Conservation (phyloP, 2,888 invertebrate genomes). For the Drosophila fungiperda region DNA sequence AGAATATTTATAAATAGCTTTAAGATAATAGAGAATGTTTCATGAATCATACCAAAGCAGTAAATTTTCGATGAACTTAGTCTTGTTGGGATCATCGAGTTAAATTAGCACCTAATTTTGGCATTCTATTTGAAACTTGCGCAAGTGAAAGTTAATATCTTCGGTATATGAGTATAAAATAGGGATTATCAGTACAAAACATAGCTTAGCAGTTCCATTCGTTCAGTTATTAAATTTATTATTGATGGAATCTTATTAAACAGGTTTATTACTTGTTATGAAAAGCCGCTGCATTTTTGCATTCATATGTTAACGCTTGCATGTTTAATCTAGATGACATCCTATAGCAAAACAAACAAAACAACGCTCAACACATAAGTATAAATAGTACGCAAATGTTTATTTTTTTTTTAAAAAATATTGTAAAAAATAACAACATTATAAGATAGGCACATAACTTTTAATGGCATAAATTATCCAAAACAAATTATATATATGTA, state of each 20-base stretch:
- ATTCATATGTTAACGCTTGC: slow-evolving; percentile 1
- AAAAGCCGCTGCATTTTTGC: slow-evolving; percentile 1
- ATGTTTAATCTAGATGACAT: slow-evolving; percentile 6
- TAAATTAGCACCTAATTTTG: no score
- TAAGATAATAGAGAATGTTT: not conserved
- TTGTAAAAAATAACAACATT: no score
- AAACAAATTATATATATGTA: no score
- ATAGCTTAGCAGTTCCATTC: not conserved
- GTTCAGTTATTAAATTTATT: not conserved
- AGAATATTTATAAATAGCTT: not conserved
- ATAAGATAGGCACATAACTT: no score
- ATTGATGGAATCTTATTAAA: slow-evolving; percentile 5
- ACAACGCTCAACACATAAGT: not conserved
- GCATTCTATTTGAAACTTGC: no score
- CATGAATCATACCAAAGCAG: not conserved
- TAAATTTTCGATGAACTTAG: not conserved
- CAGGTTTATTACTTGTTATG: not conserved
- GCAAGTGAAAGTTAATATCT: no score
- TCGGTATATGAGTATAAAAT: not conserved
- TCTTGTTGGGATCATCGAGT: not conserved
- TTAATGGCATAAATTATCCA: no score
- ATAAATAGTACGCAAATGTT: no score
- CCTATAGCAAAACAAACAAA: not conserved
- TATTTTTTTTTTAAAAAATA: no score
- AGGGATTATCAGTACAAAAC: not conserved